phyloP scores from a whole-genome alignment of 2,888 invertebrate species.

The Temnothorax rugatulus region DNA sequence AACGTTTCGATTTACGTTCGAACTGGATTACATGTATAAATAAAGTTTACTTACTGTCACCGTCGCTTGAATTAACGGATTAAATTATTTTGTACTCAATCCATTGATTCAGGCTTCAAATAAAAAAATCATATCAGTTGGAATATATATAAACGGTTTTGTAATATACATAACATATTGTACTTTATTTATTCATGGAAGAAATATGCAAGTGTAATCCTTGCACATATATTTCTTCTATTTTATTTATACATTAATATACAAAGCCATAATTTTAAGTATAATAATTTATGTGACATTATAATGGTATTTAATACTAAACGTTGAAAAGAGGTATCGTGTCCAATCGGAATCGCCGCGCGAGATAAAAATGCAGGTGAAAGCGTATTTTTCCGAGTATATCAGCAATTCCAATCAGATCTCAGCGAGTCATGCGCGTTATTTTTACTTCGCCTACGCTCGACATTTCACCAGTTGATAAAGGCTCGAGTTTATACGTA shows the following conservation, averaged over 20 bases:
- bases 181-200: not conserved
- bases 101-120: not conserved
- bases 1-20: not conserved
- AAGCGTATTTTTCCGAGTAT: conserved; percentile 21
- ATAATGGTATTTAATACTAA: not conserved
- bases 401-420: conserved; percentile 44
- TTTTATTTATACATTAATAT: not conserved
- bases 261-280: not conserved
- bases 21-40: not conserved
- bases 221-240: not conserved
- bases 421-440: conserved; percentile 27
- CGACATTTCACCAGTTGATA: conserved; percentile 37
- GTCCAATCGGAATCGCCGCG: not conserved
- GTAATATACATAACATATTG: not conserved
- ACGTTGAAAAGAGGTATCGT: conserved; percentile 2
- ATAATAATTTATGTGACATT: not conserved
- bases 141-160: not conserved
- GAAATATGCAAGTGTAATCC: not conserved
- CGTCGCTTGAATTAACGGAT: not conserved
- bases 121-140: not conserved
- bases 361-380: conserved; percentile 30
- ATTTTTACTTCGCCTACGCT: conserved; percentile 41
- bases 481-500: conserved; percentile 13
- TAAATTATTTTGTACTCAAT: not conserved
- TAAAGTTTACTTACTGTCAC: not conserved